Percentiles rank a stretch among this genome's conserved stretches.
phyloP scores from a whole-genome alignment of 2,113 vertebrate genomes.

The Myrmecophaga tridactyla region DNA sequence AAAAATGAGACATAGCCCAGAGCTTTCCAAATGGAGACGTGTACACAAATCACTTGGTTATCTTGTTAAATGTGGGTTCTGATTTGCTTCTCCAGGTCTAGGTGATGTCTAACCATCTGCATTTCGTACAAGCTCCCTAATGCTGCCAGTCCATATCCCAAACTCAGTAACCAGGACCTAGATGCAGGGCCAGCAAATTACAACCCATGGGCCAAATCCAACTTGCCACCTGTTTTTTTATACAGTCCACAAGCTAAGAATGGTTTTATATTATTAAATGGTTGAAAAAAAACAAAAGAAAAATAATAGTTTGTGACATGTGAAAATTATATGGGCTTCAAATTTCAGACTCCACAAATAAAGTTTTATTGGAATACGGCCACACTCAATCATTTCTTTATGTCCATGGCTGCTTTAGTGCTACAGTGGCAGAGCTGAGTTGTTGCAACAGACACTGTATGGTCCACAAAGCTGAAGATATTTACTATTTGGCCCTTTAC shows the following conservation, averaged over 20 bases:
- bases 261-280: not conserved
- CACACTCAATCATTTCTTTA: not conserved
- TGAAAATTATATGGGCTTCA: not conserved
- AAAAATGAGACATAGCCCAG: not conserved
- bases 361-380: not conserved
- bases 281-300: not conserved
- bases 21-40: no score
- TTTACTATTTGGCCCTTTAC: not conserved
- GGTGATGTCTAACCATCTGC: not conserved
- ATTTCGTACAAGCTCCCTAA: not conserved
- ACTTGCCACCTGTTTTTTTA: not conserved
- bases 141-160: not conserved
- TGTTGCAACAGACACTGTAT: not conserved
- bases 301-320: not conserved
- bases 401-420: not conserved
- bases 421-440: not conserved
- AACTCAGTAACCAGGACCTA: not conserved
- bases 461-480: not conserved
- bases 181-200: no score
- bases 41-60: not conserved
- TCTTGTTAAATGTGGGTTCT: not conserved
- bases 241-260: not conserved
- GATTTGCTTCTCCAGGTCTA: not conserved
- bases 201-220: not conserved
- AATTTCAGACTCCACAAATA: not conserved